phyloP scores from a whole-genome alignment of 2,888 invertebrate species.

The Xanthia togata region DNA sequence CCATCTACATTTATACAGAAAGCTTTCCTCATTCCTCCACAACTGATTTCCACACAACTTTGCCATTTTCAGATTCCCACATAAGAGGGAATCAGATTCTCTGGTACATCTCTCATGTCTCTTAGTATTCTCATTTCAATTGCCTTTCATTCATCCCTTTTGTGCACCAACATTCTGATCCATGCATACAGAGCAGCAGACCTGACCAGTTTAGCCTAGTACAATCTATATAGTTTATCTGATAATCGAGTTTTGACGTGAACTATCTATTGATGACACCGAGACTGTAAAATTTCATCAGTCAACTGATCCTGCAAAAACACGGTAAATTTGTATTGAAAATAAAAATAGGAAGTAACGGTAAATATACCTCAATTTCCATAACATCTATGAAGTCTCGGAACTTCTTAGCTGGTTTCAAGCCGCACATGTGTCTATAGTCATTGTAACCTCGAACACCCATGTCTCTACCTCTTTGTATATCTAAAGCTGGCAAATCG shows the following conservation, averaged over 20 bases:
- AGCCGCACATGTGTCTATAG: constrained; percentile 78
- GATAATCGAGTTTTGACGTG: too few relatives aligned
- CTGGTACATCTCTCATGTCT: too few relatives aligned
- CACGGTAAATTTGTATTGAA: neutral
- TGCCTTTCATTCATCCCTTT: too few relatives aligned
- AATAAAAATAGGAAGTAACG: neutral
- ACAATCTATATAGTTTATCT: neutral
- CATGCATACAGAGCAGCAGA: too few relatives aligned
- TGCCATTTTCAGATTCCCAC: too few relatives aligned
- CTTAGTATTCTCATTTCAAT: too few relatives aligned
- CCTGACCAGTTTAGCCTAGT: too few relatives aligned
- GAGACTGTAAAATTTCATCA: neutral
- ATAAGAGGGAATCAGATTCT: too few relatives aligned
- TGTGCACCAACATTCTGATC: too few relatives aligned
- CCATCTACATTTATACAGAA: too few relatives aligned
- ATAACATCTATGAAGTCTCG: constrained; percentile 81
- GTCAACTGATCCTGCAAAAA: neutral
- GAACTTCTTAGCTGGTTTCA: constrained; percentile 77
- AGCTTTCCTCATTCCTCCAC: neutral
- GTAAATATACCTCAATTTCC: constrained; percentile 76
- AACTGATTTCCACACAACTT: too few relatives aligned
- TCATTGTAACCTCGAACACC: constrained; percentile 82
- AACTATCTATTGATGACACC: neutral
- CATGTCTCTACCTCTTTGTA: constrained; percentile 82
- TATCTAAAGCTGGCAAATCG: constrained; percentile 77